Conservation (phyloP, 2,888 invertebrate species). For the Galeruca laticollis region DNA sequence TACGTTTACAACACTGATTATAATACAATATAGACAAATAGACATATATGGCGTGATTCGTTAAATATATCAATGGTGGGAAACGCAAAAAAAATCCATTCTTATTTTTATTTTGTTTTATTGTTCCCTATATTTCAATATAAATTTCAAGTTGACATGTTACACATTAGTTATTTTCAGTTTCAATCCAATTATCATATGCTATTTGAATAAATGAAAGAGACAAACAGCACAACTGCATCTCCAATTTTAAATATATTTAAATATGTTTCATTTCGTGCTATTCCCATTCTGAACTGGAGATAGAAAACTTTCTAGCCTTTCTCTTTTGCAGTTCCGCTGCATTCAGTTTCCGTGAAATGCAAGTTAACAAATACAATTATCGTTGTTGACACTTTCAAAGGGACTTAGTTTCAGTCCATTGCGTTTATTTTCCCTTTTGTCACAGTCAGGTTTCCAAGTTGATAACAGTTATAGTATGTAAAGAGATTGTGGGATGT, state of each 20-base stretch:
- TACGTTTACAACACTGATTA: conserved; percentile 7
- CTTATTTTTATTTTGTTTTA: neutral
- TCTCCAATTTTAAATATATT: neutral
- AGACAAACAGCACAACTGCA: neutral
- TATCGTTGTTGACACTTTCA: conserved; percentile 23
- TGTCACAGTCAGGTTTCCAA: conserved; percentile 5
- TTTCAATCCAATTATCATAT: too few relatives aligned
- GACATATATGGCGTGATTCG: neutral
- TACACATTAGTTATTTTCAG: too few relatives aligned
- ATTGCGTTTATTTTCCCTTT: conserved; percentile 29
- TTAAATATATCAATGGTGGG: conserved; percentile 7
- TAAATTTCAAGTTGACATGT: too few relatives aligned
- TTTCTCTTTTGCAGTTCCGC: conserved; percentile 6
- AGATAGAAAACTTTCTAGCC: conserved; percentile 12
- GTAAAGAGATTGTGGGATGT: conserved; percentile 5
- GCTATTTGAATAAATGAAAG: too few relatives aligned
- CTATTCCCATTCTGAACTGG: neutral
- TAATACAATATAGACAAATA: conserved; percentile 21
- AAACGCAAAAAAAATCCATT: neutral
- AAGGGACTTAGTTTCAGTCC: conserved; percentile 32
- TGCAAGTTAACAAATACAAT: conserved; percentile 36
- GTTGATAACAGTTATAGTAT: neutral
- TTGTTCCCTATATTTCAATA: too few relatives aligned
- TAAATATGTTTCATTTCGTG: neutral
- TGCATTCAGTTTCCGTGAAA: conserved; percentile 28